Evolutionary conservation across 2,113 vertebrate species (phyloP).

Genomic region (Daubentonia madagascariensis): DNA sequence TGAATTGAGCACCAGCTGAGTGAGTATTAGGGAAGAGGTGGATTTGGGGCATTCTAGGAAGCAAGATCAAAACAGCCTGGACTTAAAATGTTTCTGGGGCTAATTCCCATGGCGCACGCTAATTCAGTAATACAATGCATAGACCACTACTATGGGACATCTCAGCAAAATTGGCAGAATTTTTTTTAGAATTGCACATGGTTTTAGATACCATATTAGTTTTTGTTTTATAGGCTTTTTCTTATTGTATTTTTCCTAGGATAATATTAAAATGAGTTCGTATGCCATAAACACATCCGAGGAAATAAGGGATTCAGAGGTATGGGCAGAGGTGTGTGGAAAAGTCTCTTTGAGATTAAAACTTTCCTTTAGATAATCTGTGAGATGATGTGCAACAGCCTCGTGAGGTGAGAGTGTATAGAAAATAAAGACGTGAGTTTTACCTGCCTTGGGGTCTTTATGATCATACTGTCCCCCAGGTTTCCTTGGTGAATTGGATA

Average conservation of each 20-base stretch:
- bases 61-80: constrained; percentile 6
- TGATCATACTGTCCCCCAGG: background rate
- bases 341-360: background rate
- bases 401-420: background rate
- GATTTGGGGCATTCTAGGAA: background rate
- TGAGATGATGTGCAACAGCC: background rate
- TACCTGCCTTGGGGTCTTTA: background rate
- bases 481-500: constrained; percentile 34
- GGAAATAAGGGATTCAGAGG: background rate
- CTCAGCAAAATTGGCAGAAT: background rate
- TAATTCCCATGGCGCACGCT: constrained; percentile 8
- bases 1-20: constrained; percentile 5
- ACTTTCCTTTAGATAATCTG: constrained; percentile 7
- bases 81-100: constrained; percentile 16
- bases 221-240: constrained; percentile 43
- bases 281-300: background rate
- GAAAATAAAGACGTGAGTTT: constrained; percentile 10
- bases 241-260: background rate
- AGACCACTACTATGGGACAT: background rate
- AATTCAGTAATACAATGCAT: background rate
- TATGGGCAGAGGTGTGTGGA: background rate
- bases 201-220: background rate
- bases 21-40: constrained; percentile 23
- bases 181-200: background rate
- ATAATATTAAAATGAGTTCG: constrained; percentile 33